A percentile compares a stretch with the other conserved stretches of the same genome.
These are phyloP conservation scores for Mirza zaza DNA, from an alignment of 2,113 vertebrate genomes.

Conservation along the genomic window DNA sequence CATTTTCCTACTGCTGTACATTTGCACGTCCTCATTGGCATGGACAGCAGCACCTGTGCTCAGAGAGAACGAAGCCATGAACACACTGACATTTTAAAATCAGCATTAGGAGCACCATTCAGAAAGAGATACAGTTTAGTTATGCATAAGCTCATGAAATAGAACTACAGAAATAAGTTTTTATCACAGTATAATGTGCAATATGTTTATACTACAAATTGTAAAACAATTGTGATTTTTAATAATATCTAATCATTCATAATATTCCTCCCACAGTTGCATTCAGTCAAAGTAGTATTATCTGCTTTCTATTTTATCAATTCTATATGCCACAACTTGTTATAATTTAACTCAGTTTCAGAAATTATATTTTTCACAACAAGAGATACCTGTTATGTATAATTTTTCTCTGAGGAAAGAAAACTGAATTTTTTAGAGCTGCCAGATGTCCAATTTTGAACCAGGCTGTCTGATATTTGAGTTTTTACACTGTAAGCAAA, in stretches of 20 bases:
- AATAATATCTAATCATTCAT: background rate
- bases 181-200: background rate
- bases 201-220: background rate
- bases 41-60: background rate
- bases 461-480: background rate
- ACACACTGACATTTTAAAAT: background rate
- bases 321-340: background rate
- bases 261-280: background rate
- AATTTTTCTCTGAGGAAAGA: constrained; percentile 21
- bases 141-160: background rate
- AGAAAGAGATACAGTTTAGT: background rate
- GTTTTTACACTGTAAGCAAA: background rate
- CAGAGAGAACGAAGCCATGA: background rate
- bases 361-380: background rate
- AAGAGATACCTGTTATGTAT: background rate
- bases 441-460: background rate
- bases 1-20: background rate
- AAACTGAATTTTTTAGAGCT: background rate
- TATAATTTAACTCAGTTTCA: background rate
- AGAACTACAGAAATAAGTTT: background rate
- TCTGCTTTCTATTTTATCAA: background rate
- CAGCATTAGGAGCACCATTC: background rate
- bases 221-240: background rate
- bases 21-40: background rate
- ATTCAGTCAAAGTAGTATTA: background rate